phyloP scores from a whole-genome alignment of 2,888 invertebrate genomes.

The Pseudococcus viburni region DNA sequence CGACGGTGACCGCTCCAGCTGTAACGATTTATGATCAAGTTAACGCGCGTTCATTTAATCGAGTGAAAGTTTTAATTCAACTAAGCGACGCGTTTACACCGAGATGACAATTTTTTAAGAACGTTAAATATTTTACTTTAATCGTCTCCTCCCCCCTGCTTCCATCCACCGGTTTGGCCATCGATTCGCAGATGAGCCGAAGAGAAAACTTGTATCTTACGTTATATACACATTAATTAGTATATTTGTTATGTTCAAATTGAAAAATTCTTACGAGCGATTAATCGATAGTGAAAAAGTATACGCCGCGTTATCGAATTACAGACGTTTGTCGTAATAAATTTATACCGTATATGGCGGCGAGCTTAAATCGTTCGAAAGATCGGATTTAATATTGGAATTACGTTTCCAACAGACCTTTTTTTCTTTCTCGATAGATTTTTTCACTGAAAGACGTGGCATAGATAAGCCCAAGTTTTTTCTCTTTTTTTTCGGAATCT shows the following conservation, averaged over 20 bases:
- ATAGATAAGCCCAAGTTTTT: not conserved
- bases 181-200: too few relatives aligned
- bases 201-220: not conserved
- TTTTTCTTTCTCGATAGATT: not conserved
- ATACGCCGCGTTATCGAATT: not conserved
- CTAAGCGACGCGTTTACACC: constrained; percentile 29
- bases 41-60: not conserved
- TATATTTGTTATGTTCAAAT: not conserved
- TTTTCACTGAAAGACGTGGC: not conserved
- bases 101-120: constrained; percentile 21
- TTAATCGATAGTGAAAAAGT: not conserved
- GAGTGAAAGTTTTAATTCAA: constrained; percentile 27
- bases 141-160: not conserved
- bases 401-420: not conserved
- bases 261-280: constrained; percentile 18
- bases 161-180: not conserved
- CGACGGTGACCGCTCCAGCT: too few relatives aligned
- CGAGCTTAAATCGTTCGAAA: not conserved
- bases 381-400: not conserved
- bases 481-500: not conserved
- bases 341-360: not conserved
- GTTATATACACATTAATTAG: constrained; percentile 24
- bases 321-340: not conserved
- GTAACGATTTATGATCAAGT: too few relatives aligned
- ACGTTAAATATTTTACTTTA: constrained; percentile 43